Conservation (phyloP, 2,888 invertebrate species). For the Pollenia labialis region DNA sequence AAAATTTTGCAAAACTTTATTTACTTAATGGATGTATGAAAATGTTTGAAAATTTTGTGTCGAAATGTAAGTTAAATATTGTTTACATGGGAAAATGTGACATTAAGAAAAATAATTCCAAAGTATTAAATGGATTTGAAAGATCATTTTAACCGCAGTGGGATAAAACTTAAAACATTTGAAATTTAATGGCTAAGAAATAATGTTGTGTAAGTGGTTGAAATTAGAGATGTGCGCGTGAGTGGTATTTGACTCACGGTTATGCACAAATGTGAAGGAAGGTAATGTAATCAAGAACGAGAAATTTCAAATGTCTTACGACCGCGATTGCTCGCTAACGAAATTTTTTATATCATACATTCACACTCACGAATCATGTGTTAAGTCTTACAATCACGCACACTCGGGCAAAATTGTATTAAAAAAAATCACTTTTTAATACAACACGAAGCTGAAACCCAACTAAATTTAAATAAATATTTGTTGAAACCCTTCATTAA, state of each 20-base stretch:
- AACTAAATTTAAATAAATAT: too few relatives aligned
- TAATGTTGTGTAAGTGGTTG: constrained; percentile 32
- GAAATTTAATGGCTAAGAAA: constrained; percentile 40
- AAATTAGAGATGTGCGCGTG: neutral
- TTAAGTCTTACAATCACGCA: too few relatives aligned
- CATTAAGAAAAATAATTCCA: constrained; percentile 49
- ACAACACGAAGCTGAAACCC: too few relatives aligned
- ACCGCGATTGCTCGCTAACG: too few relatives aligned
- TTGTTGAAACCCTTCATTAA: too few relatives aligned
- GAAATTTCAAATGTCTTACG: too few relatives aligned
- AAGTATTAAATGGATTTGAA: constrained; percentile 60
- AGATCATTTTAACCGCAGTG: constrained; percentile 50
- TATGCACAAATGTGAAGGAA: too few relatives aligned
- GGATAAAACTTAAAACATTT: constrained; percentile 13
- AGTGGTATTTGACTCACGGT: neutral
- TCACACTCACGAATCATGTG: too few relatives aligned
- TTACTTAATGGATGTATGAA: neutral
- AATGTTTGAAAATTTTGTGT: constrained; percentile 13
- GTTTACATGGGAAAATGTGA: constrained; percentile 57
- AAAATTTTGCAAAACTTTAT: constrained; percentile 26
- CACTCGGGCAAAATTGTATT: too few relatives aligned
- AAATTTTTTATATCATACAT: too few relatives aligned
- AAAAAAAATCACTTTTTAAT: too few relatives aligned
- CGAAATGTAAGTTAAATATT: constrained; percentile 31
- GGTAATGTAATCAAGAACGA: too few relatives aligned